A percentile compares a stretch with the other conserved stretches of the same genome.
Evolutionary conservation across 2,797 vertebrate species (phyloP).

Genomic region (Mormyrus hasselquistii): DNA sequence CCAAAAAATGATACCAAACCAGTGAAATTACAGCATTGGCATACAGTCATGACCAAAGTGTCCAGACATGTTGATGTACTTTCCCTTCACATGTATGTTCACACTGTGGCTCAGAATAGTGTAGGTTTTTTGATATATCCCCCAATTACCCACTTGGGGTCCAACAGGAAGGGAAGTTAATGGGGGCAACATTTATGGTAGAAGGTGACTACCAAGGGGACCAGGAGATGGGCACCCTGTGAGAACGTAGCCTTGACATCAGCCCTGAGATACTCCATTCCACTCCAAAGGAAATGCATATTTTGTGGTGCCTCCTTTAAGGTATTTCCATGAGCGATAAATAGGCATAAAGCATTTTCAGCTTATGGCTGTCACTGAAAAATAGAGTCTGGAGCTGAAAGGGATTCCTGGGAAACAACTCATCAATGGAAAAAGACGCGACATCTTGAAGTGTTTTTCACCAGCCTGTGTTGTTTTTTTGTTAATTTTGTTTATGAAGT

Average conservation of each 20-base stretch:
- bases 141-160: not conserved
- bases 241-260: conserved; percentile 23
- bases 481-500: not conserved
- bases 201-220: not conserved
- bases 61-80: not conserved
- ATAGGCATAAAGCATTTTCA: not conserved
- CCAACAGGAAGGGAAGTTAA: not conserved
- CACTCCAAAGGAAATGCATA: conserved; percentile 27
- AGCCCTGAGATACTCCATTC: conserved; percentile 45
- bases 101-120: not conserved
- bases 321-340: conserved; percentile 9
- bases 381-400: not conserved
- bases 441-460: not conserved
- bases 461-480: not conserved
- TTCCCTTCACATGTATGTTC: not conserved
- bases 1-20: not conserved
- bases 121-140: not conserved
- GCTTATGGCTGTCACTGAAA: not conserved
- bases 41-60: not conserved
- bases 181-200: not conserved
- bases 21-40: not conserved
- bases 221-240: not conserved
- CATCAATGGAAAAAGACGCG: not conserved
- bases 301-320: not conserved
- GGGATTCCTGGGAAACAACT: not conserved